A percentile compares a stretch with the other conserved stretches of the same genome.
phyloP scores from a whole-genome alignment of 2,113 vertebrate species.

The Dicrurus megarhynchus region DNA sequence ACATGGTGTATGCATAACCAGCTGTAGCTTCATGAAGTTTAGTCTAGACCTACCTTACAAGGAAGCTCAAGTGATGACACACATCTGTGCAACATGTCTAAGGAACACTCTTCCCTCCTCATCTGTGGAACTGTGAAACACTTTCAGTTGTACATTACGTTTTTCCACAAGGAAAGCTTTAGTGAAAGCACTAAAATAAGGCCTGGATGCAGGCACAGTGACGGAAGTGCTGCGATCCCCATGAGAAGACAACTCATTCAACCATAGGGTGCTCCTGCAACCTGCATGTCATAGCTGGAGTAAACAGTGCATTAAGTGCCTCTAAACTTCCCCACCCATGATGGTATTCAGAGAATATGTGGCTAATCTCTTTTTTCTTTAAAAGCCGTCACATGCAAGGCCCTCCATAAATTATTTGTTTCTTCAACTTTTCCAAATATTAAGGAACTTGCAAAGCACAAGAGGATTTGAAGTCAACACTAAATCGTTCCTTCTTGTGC shows the following conservation, averaged over 20 bases:
- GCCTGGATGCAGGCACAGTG: rapidly evolving
- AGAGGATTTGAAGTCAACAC: not conserved
- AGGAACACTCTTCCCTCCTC: not conserved
- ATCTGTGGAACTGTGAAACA: not conserved
- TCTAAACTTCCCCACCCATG: not conserved
- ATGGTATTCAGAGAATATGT: not conserved
- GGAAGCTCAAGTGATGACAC: not conserved
- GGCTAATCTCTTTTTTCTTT: not conserved
- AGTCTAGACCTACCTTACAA: not conserved
- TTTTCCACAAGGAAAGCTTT: not conserved
- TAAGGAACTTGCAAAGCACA: not conserved
- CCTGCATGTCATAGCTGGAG: not conserved
- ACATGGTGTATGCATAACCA: not conserved
- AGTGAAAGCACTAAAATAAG: not conserved
- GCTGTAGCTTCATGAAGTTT: not conserved
- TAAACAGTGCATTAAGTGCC: not conserved
- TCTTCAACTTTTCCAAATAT: not conserved
- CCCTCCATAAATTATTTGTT: not conserved
- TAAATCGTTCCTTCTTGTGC: not conserved
- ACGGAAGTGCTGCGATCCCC: not conserved
- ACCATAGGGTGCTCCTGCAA: not conserved
- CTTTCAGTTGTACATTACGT: not conserved
- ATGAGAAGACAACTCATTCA: not conserved
- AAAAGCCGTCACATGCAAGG: not conserved
- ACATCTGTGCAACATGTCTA: not conserved